phyloP scores from a whole-genome alignment of 2,888 invertebrate genomes.

The Trichacis sp. region DNA sequence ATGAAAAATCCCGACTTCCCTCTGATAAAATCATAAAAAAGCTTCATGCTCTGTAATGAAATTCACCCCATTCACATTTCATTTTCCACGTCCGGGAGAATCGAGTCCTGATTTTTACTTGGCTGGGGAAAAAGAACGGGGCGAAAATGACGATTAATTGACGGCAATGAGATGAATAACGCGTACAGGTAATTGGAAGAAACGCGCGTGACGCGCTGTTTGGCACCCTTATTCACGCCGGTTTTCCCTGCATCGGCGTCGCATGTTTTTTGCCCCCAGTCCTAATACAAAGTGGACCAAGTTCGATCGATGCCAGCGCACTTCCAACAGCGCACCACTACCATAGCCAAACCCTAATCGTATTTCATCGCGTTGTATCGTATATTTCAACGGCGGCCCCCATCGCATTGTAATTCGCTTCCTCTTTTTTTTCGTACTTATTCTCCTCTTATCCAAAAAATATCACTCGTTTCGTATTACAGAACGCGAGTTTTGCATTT shows the following conservation, averaged over 20 bases:
- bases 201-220: constrained; percentile 35
- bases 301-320: constrained; percentile 41
- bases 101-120: not conserved
- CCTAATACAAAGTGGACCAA: constrained; percentile 42
- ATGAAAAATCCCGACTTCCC: too few relatives aligned
- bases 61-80: not conserved
- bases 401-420: constrained; percentile 50
- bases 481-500: too few relatives aligned
- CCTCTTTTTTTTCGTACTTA: constrained; percentile 18
- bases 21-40: too few relatives aligned
- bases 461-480: too few relatives aligned
- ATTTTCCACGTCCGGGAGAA: not conserved
- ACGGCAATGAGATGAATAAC: constrained; percentile 38
- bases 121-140: not conserved
- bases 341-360: constrained; percentile 36
- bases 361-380: constrained; percentile 44
- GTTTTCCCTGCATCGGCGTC: constrained; percentile 28
- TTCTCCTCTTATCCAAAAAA: not conserved
- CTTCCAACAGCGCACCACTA: constrained; percentile 34
- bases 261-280: constrained; percentile 38
- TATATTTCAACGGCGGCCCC: constrained; percentile 44
- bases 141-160: constrained; percentile 17
- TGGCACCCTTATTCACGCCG: constrained; percentile 14
- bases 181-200: constrained; percentile 37
- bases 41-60: too few relatives aligned